Evolutionary conservation across 30 jellyfish, hydroid and myxozoan genomes (phyloP).

Genomic region (Catostylus mosaicus): DNA sequence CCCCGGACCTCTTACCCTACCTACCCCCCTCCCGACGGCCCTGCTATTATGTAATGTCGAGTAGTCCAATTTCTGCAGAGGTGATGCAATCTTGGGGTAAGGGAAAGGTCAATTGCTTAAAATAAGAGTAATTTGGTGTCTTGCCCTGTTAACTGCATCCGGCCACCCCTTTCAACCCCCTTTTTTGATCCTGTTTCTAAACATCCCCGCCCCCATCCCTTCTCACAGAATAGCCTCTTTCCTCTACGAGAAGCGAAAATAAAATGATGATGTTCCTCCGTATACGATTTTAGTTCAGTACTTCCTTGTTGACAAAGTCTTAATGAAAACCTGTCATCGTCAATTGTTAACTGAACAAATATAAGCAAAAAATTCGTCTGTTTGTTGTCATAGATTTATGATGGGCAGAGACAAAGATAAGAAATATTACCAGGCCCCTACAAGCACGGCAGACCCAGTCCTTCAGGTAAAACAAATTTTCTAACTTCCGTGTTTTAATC

Average conservation of each 20-base stretch:
- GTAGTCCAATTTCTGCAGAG: too few species aligned
- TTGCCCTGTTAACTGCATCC: too few species aligned
- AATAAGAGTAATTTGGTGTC: too few species aligned
- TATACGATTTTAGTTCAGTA: background rate
- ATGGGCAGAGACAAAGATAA: constrained; percentile 91
- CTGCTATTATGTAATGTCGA: too few species aligned
- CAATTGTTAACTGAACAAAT: background rate
- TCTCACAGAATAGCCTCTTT: too few species aligned
- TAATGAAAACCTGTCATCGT: background rate
- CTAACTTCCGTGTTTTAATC: constrained; percentile 24
- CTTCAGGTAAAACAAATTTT: constrained; percentile 63
- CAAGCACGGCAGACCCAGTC: constrained; percentile 61
- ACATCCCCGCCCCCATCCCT: too few species aligned
- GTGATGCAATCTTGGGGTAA: too few species aligned
- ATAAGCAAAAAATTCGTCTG: background rate
- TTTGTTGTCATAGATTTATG: constrained; percentile 58
- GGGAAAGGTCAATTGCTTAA: too few species aligned
- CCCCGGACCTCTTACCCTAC: too few species aligned
- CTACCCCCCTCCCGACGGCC: too few species aligned
- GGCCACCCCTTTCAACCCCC: too few species aligned
- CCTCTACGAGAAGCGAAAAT: background rate
- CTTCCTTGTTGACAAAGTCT: constrained; percentile 27
- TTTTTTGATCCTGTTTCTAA: too few species aligned
- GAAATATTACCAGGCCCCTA: constrained; percentile 76
- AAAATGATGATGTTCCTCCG: background rate